Conservation (phyloP, 2,888 invertebrate species). For the Vannuccia rotundouncinata region DNA sequence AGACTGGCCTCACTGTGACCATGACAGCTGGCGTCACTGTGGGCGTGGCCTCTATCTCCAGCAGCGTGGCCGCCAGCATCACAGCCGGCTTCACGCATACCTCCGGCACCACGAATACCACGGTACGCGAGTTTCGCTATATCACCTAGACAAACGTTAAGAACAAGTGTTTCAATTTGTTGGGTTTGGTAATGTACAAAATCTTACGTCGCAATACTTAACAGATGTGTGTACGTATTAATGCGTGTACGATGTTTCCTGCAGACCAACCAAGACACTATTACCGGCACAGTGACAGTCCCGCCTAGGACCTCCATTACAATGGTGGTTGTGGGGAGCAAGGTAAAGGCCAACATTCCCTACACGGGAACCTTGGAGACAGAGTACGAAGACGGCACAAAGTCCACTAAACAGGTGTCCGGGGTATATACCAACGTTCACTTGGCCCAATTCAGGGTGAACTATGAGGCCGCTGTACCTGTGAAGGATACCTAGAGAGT, state of each 20-base stretch:
- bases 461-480: background rate
- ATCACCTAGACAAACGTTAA: too few species aligned
- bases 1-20: background rate
- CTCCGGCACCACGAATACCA: background rate
- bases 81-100: background rate
- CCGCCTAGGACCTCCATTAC: background rate
- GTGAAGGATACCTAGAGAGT: too few species aligned
- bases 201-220: too few species aligned
- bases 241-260: background rate
- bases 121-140: too few species aligned
- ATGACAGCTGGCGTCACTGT: background rate
- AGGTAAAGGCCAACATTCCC: background rate
- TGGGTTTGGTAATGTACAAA: too few species aligned
- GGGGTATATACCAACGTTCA: slow-evolving; percentile 29
- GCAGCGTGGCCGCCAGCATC: background rate
- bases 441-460: background rate
- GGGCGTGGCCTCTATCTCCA: background rate
- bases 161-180: too few species aligned
- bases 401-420: background rate
- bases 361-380: background rate
- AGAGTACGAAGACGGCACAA: slow-evolving; percentile 14
- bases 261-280: background rate
- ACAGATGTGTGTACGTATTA: too few species aligned
- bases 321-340: background rate
- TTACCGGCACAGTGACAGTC: background rate